A percentile compares a stretch with the other conserved stretches of the same genome.
phyloP scores from a whole-genome alignment of 2,888 invertebrate species.

The Drosophila pseudotalamancana region DNA sequence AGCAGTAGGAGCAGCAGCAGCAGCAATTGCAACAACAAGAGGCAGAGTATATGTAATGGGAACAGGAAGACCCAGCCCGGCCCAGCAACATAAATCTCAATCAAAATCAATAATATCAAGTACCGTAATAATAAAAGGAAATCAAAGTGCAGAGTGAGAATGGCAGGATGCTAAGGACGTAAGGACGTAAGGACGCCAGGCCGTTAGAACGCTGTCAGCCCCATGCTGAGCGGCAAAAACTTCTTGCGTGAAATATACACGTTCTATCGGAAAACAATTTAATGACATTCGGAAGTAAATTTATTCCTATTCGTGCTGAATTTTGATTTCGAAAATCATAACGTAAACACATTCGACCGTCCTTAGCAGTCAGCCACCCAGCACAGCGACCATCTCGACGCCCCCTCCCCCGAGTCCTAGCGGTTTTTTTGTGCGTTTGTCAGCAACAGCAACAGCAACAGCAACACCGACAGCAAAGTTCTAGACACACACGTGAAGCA shows the following conservation, averaged over 20 bases:
- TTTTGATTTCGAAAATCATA: conserved; percentile 82
- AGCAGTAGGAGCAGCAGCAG: conserved; percentile 6
- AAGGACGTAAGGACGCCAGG: not conserved
- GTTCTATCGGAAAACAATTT: conserved; percentile 83
- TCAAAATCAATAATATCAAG: conserved; percentile 81
- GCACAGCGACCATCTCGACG: not conserved
- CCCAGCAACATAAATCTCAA: conserved; percentile 74
- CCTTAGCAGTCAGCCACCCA: conserved; percentile 18
- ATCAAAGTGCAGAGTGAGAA: conserved; percentile 47
- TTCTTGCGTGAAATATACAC: conserved; percentile 78
- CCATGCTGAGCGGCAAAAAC: conserved; percentile 45
- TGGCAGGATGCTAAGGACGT: conserved; percentile 29
- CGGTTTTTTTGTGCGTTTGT: conserved; percentile 55
- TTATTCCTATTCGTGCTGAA: conserved; percentile 82
- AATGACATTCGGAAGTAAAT: conserved; percentile 83
- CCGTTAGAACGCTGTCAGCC: conserved; percentile 18
- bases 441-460: conserved; percentile 34
- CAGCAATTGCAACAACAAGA: conserved; percentile 38
- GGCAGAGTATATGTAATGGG: conserved; percentile 26
- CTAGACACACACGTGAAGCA: conserved; percentile 43
- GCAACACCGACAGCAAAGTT: conserved; percentile 38
- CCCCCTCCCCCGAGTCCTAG: not conserved
- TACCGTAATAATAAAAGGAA: conserved; percentile 74
- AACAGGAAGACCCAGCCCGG: conserved; percentile 35
- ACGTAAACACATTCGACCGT: conserved; percentile 72